A percentile compares a stretch with the other conserved stretches of the same genome.
Conservation (phyloP, 2,797 vertebrate species). For the Mus minutoides region DNA sequence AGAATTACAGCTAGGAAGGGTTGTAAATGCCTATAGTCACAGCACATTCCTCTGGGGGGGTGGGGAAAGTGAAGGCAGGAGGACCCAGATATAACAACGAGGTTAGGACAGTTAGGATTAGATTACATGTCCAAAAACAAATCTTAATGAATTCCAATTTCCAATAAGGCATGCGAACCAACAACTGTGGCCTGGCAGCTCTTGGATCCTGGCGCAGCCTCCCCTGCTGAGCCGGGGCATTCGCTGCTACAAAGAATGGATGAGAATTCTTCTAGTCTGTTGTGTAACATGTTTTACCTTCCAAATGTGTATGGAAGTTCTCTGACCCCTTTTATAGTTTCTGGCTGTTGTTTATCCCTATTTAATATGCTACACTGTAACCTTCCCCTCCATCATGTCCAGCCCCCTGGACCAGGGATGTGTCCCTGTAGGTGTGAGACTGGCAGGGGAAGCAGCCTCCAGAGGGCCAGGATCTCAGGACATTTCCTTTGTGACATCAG, state of each 20-base stretch:
- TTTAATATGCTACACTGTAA: neutral
- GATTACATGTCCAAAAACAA: neutral
- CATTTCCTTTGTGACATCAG: neutral
- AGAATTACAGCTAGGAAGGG: neutral
- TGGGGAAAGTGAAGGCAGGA: too few relatives aligned
- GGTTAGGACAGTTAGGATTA: neutral
- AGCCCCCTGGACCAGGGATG: neutral
- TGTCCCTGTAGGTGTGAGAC: neutral
- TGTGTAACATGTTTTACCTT: neutral
- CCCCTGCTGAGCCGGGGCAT: neutral
- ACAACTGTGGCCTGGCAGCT: neutral
- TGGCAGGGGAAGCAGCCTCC: neutral
- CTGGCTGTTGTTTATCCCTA: neutral
- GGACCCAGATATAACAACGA: neutral
- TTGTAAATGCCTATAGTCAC: neutral
- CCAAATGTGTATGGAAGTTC: neutral
- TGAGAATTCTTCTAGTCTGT: neutral
- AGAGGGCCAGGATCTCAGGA: neutral
- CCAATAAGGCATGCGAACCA: neutral
- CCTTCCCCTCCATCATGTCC: neutral
- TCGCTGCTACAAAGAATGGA: neutral
- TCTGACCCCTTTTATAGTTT: neutral
- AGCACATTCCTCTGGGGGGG: neutral
- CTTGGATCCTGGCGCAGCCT: neutral
- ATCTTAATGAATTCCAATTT: neutral